Percentiles rank a stretch among this genome's conserved stretches.
Conservation (phyloP, 2,888 invertebrate species). For the Orthonevra nobilis region DNA sequence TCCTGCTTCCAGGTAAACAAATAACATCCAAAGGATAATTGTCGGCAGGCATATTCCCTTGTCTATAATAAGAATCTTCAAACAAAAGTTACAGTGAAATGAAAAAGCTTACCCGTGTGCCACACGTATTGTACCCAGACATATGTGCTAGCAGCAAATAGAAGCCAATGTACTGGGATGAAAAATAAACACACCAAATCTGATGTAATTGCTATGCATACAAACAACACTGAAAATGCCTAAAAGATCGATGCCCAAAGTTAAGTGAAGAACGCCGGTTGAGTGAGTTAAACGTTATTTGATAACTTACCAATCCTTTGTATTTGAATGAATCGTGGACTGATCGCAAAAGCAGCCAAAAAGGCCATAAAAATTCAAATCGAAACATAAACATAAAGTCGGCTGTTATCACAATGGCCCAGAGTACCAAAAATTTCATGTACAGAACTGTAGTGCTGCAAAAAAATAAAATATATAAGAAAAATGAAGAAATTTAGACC, state of each 20-base stretch:
- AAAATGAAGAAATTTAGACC: too few species aligned
- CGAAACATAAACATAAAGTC: constrained; percentile 99
- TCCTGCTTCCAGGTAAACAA: constrained; percentile 96
- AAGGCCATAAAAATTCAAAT: constrained; percentile 99
- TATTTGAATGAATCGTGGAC: constrained; percentile 98
- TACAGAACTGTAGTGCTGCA: constrained; percentile 94
- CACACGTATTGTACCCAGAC: constrained; percentile 99
- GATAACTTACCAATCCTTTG: constrained; percentile 92
- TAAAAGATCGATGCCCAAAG: too few species aligned
- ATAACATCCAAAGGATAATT: constrained; percentile 94
- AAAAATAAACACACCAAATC: constrained; percentile 99
- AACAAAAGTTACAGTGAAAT: neutral
- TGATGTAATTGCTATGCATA: constrained; percentile 97
- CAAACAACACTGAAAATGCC: constrained; percentile 99
- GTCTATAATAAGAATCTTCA: constrained; percentile 82
- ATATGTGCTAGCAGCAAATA: constrained; percentile 98
- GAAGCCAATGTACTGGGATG: constrained; percentile 98
- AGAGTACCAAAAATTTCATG: constrained; percentile 96
- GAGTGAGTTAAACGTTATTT: neutral
- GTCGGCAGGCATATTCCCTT: constrained; percentile 97
- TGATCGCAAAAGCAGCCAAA: constrained; percentile 97
- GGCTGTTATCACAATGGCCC: constrained; percentile 95
- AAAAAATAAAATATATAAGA: constrained; percentile 73
- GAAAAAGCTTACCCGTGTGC: constrained; percentile 89
- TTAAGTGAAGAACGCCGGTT: neutral